Evolutionary conservation across 92 coral and sea anemone species (phyloP).

Genomic region (Phenganax marumi): DNA sequence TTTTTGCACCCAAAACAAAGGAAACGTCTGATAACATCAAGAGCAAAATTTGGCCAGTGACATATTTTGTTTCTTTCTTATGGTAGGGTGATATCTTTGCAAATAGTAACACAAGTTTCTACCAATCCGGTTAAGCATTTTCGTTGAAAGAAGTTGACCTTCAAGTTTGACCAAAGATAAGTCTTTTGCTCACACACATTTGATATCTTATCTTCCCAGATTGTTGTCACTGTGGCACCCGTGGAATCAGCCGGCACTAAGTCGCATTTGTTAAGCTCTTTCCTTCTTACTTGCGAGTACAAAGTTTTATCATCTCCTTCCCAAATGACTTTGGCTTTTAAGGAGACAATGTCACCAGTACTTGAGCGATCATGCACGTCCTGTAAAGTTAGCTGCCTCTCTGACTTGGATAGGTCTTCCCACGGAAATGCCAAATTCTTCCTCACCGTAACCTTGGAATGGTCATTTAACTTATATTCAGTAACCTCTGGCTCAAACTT

Average conservation of each 20-base stretch:
- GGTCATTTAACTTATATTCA: conserved; percentile 35
- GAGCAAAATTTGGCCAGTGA: conserved; percentile 43
- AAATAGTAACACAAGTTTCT: conserved; percentile 24
- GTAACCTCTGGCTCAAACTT: conserved; percentile 38
- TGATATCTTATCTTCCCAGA: conserved; percentile 41
- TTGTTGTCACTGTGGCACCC: conserved; percentile 32
- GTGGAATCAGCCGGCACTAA: conserved; percentile 47
- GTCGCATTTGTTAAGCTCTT: conserved; percentile 48
- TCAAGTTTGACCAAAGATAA: conserved; percentile 26
- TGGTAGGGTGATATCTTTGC: conserved; percentile 38
- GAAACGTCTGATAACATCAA: conserved; percentile 33
- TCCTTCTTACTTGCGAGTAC: conserved; percentile 24
- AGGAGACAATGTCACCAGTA: conserved; percentile 48
- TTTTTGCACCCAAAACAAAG: conserved; percentile 55
- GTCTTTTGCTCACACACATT: conserved; percentile 32
- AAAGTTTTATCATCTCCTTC: conserved; percentile 27
- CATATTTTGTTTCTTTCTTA: conserved; percentile 47
- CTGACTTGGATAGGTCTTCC: conserved; percentile 18
- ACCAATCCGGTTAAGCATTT: conserved; percentile 19
- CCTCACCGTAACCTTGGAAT: conserved; percentile 13
- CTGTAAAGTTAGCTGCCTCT: conserved; percentile 22
- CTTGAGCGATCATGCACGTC: conserved; percentile 21
- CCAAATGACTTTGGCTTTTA: conserved; percentile 50
- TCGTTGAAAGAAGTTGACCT: conserved; percentile 26
- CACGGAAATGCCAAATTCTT: conserved; percentile 47